These are phyloP conservation scores for Festucalex cinctus DNA, from an alignment of 2,113 vertebrate genomes.

Conservation along the genomic window DNA sequence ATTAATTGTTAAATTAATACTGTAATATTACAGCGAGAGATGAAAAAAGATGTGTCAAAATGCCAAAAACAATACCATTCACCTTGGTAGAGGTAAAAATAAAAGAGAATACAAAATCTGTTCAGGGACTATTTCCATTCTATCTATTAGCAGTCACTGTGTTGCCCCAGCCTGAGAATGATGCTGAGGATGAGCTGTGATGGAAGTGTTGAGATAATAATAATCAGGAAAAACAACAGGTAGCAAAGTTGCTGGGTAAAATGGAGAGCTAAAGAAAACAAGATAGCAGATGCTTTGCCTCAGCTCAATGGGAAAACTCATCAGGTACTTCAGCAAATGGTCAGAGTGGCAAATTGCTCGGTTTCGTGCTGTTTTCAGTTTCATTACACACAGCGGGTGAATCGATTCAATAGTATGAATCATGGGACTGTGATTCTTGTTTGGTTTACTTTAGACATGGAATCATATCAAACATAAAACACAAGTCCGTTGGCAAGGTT, in stretches of 20 bases:
- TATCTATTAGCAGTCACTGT: neutral
- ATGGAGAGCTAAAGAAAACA: conserved; percentile 28
- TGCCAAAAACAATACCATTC: neutral
- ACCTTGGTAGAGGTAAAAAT: neutral
- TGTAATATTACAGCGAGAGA: neutral
- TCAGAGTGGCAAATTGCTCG: conserved; percentile 36
- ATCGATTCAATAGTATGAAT: conserved; percentile 8
- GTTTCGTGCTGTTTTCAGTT: conserved; percentile 32
- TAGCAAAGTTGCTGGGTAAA: conserved; percentile 34
- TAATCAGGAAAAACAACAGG: conserved; percentile 16
- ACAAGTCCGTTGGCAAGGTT: neutral
- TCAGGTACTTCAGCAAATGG: conserved; percentile 21
- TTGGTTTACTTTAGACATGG: neutral
- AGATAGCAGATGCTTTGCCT: conserved; percentile 22
- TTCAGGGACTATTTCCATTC: neutral
- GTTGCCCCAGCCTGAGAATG: neutral
- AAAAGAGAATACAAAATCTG: neutral
- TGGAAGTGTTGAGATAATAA: neutral
- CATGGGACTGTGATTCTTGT: neutral
- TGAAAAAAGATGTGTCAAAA: neutral
- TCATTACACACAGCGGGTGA: conserved; percentile 25
- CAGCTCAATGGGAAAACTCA: conserved; percentile 26
- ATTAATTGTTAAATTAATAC: neutral
- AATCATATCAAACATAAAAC: neutral
- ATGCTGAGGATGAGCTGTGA: neutral